Base-by-base conservation (phyloP, 2,113 vertebrate genomes). In the Scomber colias region DNA sequence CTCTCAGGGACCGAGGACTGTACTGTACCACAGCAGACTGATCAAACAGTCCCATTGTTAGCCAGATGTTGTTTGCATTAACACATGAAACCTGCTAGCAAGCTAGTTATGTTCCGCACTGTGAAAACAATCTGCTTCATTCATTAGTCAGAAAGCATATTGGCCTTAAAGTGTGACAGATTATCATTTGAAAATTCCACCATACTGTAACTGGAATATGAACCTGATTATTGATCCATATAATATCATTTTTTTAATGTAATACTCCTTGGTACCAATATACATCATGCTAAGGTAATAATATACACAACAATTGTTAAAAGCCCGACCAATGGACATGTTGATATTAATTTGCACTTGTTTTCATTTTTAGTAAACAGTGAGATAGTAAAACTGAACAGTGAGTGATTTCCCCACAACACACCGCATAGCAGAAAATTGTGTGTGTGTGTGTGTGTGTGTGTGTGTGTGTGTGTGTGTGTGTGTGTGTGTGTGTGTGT, bases 41-140 rank as follows among this genome's bases (percentile, higher is more conserved):
- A 76, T 81, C 75, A 89, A 83, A 85, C 79, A 89, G 75, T 84
- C 82, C 70, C 75, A 78, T 59, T 70, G 72, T 82, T 17, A 70
- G 35, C 57, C 80, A 67, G 71, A 78, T 81, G 72, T 59, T 67
- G 45, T 71, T 76, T 59, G 56, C 48, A 67, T 88, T 74, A 72
- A 65, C 51, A 62, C 12, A 69, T 11, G 17, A 65, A 82, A 87
- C 50, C 71, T 66, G 54, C 66, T 14, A 27, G 59, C 0, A 14
- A 24, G 59, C 46, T 17, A 49, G 53, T 27, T 54, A 24, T 8
- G 21, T 44, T 44, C 19, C 2, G 8, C 51, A 40, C 55, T 31
- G 10, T 61, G 27, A 46, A 62, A 57, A 53, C 71, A 71, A 9
- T 59, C 45, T 5, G 21, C 35, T 60, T 72, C 17, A 50, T 73